Percentiles rank a stretch among this genome's conserved stretches.
Conservation (phyloP, 2,113 vertebrate genomes). For the Xiphophorus couchianus region DNA sequence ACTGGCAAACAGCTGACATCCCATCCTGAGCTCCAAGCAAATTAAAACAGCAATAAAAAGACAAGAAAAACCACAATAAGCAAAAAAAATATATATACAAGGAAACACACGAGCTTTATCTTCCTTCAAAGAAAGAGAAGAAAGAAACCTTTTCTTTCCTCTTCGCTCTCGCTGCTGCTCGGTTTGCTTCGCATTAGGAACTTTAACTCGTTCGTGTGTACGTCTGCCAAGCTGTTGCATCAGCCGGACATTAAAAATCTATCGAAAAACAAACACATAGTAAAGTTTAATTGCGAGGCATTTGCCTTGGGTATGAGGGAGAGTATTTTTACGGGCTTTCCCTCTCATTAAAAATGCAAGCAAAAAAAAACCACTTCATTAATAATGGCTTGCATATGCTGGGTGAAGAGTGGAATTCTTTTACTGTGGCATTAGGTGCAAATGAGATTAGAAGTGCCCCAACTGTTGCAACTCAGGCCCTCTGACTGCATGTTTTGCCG, state of each 20-base stretch:
- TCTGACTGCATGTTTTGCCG: background rate
- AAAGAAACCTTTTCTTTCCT: background rate
- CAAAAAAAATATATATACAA: background rate
- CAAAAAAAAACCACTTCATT: conserved; percentile 63
- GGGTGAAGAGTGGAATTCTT: conserved; percentile 60
- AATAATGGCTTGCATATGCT: conserved; percentile 80
- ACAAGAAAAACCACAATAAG: background rate
- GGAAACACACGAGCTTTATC: background rate
- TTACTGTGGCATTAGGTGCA: conserved; percentile 66
- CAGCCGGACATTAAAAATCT: conserved; percentile 65
- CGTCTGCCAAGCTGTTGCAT: conserved; percentile 70
- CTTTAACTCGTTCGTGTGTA: conserved; percentile 17
- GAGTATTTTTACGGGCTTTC: conserved; percentile 67
- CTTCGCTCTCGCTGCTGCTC: background rate
- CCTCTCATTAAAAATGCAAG: conserved; percentile 70
- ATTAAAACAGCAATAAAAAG: background rate
- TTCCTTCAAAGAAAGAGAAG: background rate
- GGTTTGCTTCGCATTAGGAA: conserved; percentile 37
- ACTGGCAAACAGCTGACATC: background rate
- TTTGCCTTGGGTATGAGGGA: conserved; percentile 69
- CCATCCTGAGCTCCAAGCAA: no score
- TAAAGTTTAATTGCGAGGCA: conserved; percentile 78
- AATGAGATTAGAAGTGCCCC: conserved; percentile 65
- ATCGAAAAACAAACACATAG: conserved; percentile 82
- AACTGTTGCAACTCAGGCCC: background rate